Conservation (phyloP, 2,888 invertebrate species). For the Plagodis pulveraria region DNA sequence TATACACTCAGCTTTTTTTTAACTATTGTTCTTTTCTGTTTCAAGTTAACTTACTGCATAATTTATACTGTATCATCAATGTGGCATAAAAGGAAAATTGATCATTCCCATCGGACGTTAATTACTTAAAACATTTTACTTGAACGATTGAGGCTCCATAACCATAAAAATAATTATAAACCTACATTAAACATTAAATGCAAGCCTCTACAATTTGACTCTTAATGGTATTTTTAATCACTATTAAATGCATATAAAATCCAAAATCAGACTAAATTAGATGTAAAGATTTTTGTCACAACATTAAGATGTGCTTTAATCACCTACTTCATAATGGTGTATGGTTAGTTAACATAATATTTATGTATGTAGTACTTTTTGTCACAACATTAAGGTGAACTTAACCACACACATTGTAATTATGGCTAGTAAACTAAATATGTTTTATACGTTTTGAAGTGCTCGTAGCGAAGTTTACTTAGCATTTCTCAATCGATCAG, state of each 20-base stretch:
- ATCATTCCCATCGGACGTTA: background rate
- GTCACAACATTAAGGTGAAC: no score
- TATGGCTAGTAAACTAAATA: no score
- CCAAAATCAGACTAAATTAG: slow-evolving; percentile 13
- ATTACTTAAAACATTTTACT: slow-evolving; percentile 2
- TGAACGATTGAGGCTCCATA: background rate
- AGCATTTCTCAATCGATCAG: no score
- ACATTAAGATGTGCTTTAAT: slow-evolving; percentile 7
- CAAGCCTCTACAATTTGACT: background rate
- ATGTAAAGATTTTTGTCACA: slow-evolving; percentile 4
- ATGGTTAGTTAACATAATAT: no score
- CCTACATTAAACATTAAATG: slow-evolving; percentile 6
- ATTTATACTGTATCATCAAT: slow-evolving; percentile 3
- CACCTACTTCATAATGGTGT: no score
- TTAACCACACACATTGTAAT: no score
- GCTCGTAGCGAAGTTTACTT: no score
- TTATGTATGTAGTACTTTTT: no score
- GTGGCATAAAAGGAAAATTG: slow-evolving; percentile 2
- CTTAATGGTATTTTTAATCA: slow-evolving; percentile 9
- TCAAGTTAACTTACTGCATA: background rate
- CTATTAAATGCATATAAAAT: slow-evolving; percentile 8
- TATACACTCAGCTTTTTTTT: no score
- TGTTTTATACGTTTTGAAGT: no score
- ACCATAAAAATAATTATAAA: slow-evolving; percentile 14
- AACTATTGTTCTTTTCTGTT: background rate